Evolutionary conservation across 2,113 vertebrate species (phyloP).

Genomic region (Chiloscyllium plagiosum): DNA sequence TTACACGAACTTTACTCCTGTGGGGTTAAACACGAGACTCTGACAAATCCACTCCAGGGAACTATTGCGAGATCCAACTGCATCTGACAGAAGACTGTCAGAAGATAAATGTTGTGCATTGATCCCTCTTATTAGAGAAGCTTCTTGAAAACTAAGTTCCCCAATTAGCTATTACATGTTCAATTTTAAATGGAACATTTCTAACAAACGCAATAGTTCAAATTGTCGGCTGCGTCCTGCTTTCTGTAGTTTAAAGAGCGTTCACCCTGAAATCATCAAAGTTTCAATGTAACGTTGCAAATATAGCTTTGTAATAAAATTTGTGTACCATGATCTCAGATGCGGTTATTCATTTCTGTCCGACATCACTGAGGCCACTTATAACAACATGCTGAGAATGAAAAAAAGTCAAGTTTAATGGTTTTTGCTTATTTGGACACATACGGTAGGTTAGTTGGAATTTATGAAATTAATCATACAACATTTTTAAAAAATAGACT

Average conservation of each 20-base stretch:
- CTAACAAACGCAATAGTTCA: not conserved
- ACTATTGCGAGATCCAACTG: not conserved
- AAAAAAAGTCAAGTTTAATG: not conserved
- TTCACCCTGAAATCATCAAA: not conserved
- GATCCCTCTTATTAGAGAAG: not conserved
- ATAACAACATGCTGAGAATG: not conserved
- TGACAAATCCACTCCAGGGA: not conserved
- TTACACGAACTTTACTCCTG: conserved; percentile 42
- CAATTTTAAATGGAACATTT: not conserved
- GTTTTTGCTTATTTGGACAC: not conserved
- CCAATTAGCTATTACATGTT: not conserved
- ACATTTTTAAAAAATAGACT: too few species aligned
- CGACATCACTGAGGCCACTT: too few species aligned
- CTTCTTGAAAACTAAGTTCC: not conserved
- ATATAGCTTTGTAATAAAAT: not conserved
- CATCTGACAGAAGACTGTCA: not conserved
- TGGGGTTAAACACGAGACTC: conserved; percentile 41
- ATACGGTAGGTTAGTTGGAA: not conserved
- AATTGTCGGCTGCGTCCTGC: not conserved
- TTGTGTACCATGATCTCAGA: not conserved
- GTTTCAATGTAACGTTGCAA: not conserved
- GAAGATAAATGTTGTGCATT: not conserved
- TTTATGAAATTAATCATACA: not conserved
- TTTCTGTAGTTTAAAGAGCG: not conserved
- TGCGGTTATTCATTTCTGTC: not conserved